Conservation (phyloP, 1,140 invertebrate genomes). For the Listronotus bonariensis region DNA sequence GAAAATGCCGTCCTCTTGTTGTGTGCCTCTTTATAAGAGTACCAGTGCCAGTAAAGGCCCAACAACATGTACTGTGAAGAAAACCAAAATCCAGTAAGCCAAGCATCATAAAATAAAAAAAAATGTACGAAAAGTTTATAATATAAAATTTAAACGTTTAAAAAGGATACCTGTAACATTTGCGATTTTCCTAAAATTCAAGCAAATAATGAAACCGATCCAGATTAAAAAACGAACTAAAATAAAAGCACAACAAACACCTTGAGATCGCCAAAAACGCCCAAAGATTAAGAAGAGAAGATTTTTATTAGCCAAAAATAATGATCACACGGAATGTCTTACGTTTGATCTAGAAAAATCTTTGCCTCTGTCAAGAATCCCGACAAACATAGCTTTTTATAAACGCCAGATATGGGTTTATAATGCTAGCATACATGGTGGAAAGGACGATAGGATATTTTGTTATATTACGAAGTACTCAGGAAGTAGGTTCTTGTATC, state of each 20-base stretch:
- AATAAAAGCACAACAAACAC: slow-evolving; percentile 15
- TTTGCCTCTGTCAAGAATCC: slow-evolving; percentile 26
- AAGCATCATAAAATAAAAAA: slow-evolving; percentile 22
- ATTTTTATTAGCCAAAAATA: slow-evolving; percentile 7
- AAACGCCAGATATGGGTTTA: slow-evolving; percentile 42
- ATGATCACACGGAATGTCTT: slow-evolving; percentile 12
- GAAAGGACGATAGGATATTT: too few species aligned
- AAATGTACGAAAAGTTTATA: slow-evolving; percentile 20
- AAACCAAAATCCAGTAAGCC: slow-evolving; percentile 17
- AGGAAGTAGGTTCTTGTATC: slow-evolving; percentile 46
- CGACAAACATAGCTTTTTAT: slow-evolving; percentile 28
- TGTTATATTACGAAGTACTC: slow-evolving; percentile 34
- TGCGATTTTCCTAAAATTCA: slow-evolving; percentile 26
- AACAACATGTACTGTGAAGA: slow-evolving; percentile 15
- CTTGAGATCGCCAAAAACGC: slow-evolving; percentile 4
- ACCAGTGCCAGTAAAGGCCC: too few species aligned
- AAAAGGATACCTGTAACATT: slow-evolving; percentile 32
- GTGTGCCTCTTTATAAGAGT: too few species aligned
- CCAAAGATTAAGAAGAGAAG: slow-evolving; percentile 7
- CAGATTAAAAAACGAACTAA: slow-evolving; percentile 8
- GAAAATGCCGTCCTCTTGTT: too few species aligned
- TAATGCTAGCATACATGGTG: slow-evolving; percentile 43
- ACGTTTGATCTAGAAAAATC: slow-evolving; percentile 30
- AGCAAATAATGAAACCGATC: slow-evolving; percentile 7
- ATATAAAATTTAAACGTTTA: slow-evolving; percentile 19